Conservation (phyloP, 64 coral and sea anemone genomes). For the Stichodactyla mertensii region DNA sequence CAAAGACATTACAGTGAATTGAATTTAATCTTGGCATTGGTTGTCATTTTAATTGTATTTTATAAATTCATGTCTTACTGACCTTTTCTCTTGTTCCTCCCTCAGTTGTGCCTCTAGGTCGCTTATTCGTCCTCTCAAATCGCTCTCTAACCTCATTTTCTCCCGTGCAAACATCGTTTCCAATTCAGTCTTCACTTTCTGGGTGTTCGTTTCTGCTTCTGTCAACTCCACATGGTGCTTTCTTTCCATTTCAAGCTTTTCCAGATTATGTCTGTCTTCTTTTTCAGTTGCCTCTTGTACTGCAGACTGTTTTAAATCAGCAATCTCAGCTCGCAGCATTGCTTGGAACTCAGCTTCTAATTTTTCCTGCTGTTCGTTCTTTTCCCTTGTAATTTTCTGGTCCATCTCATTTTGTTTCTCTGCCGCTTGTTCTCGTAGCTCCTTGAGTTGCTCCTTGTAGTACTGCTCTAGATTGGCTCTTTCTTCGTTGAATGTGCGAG, state of each 20-base stretch:
- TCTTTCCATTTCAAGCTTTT: conserved; percentile 67
- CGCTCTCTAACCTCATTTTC: conserved; percentile 34
- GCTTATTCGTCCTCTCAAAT: conserved; percentile 5
- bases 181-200: conserved; percentile 52
- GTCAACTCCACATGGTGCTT: conserved; percentile 39
- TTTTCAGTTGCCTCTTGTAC: conserved; percentile 16
- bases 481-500: conserved; percentile 76
- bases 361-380: conserved; percentile 59
- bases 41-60: not conserved
- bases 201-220: conserved; percentile 44
- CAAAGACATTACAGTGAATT: too few species aligned
- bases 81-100: conserved; percentile 35
- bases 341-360: conserved; percentile 67
- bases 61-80: not conserved
- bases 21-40: too few species aligned
- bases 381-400: conserved; percentile 54
- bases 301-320: conserved; percentile 39
- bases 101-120: conserved; percentile 46
- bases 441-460: conserved; percentile 73
- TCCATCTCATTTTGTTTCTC: conserved; percentile 52
- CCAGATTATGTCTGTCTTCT: conserved; percentile 32
- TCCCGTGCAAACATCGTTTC: conserved; percentile 48
- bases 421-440: conserved; percentile 40
- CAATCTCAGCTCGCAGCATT: conserved; percentile 38
- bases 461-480: conserved; percentile 60